These are phyloP conservation scores for Drosophila nannoptera DNA, from an alignment of 1,140 invertebrate species.

Conservation along the genomic window DNA sequence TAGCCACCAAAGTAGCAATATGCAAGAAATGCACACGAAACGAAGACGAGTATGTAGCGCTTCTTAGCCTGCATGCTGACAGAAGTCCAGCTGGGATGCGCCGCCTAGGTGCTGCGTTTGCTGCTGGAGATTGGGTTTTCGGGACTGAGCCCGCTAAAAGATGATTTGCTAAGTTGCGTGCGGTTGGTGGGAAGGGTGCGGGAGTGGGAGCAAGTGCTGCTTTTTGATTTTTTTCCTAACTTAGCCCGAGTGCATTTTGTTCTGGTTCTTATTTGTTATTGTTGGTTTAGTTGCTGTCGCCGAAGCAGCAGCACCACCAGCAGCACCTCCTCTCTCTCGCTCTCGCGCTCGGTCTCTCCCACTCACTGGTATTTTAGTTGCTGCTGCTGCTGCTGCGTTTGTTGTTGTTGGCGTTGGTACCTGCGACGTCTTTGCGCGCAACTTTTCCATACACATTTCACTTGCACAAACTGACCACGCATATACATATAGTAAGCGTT, in stretches of 20 bases:
- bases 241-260: slow-evolving; percentile 32
- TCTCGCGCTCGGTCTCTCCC: slow-evolving; percentile 3
- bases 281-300: slow-evolving; percentile 18
- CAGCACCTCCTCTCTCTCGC: slow-evolving; percentile 23
- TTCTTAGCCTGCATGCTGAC: slow-evolving; percentile 93
- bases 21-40: slow-evolving; percentile 89
- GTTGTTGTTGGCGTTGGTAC: slow-evolving; percentile 20
- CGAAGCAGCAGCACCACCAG: slow-evolving; percentile 8
- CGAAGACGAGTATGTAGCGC: slow-evolving; percentile 90
- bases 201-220: slow-evolving; percentile 22
- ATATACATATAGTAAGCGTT: slow-evolving; percentile 20
- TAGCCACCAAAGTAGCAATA: slow-evolving; percentile 91
- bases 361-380: slow-evolving; percentile 26
- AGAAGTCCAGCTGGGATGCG: slow-evolving; percentile 15
- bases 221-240: slow-evolving; percentile 12
- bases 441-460: slow-evolving; percentile 49
- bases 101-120: slow-evolving; percentile 5
- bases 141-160: slow-evolving; percentile 9
- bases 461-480: slow-evolving; percentile 27
- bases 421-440: slow-evolving; percentile 42
- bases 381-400: slow-evolving; percentile 12
- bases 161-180: slow-evolving; percentile 23
- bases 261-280: slow-evolving; percentile 27
- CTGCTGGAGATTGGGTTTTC: slow-evolving; percentile 26
- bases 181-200: slow-evolving; percentile 18